phyloP scores from a whole-genome alignment of 2,797 vertebrate species.

The Nannoperca australis region DNA sequence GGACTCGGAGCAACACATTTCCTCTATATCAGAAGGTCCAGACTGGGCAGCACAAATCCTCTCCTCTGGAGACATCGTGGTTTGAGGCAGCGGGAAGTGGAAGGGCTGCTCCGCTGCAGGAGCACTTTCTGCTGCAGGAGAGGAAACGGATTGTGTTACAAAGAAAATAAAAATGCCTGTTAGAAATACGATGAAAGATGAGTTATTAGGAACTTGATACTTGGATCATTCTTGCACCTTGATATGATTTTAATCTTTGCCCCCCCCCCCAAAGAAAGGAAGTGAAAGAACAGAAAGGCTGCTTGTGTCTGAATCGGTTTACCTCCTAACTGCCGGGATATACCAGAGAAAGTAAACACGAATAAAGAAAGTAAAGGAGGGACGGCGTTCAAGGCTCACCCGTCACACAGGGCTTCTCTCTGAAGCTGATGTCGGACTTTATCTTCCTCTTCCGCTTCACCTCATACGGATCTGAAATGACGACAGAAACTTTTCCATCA shows the following conservation, averaged over 20 bases:
- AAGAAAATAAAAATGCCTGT: conserved; percentile 6
- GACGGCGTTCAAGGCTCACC: conserved; percentile 61
- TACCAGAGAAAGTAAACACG: not conserved
- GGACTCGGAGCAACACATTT: conserved; percentile 53
- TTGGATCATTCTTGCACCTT: not conserved
- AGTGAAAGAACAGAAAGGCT: not conserved
- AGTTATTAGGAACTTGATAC: not conserved
- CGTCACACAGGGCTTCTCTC: conserved; percentile 72
- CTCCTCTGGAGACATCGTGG: conserved; percentile 49
- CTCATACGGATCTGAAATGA: conserved; percentile 85
- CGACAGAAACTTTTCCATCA: conserved; percentile 19
- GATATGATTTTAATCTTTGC: not conserved
- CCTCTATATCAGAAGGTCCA: conserved; percentile 10
- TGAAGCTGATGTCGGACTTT: conserved; percentile 79
- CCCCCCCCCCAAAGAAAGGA: too few relatives aligned
- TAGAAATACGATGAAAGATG: conserved; percentile 2
- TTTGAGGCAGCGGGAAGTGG: conserved; percentile 45
- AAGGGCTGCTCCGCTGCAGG: conserved; percentile 60
- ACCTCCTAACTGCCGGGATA: not conserved
- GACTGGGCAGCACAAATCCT: conserved; percentile 23
- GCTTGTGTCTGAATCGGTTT: not conserved
- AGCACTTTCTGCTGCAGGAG: conserved; percentile 56
- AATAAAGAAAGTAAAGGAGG: not conserved
- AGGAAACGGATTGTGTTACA: conserved; percentile 33
- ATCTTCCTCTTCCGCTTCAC: conserved; percentile 86